phyloP scores from a whole-genome alignment of 2,113 vertebrate genomes.

The Pelvicachromis taeniatus region DNA sequence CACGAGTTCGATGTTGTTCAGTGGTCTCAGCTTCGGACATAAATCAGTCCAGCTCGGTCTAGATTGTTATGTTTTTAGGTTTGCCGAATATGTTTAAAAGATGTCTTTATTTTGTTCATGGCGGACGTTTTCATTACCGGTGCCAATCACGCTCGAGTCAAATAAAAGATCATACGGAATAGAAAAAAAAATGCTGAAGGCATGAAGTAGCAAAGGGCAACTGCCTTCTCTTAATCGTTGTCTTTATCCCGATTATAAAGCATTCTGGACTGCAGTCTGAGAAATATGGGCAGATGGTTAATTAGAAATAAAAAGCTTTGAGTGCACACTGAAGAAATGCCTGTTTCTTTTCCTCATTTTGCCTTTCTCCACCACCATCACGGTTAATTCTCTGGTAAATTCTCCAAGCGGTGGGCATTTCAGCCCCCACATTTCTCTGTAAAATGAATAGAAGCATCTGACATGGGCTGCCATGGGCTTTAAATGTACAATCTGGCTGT shows the following conservation, averaged over 20 bases:
- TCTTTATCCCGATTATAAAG: conserved; percentile 47
- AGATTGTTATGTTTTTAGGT: neutral
- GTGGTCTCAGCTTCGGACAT: neutral
- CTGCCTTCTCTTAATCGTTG: conserved; percentile 30
- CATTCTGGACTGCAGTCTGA: conserved; percentile 42
- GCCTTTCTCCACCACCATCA: conserved; percentile 33
- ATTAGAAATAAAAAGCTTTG: conserved; percentile 59
- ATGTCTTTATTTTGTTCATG: neutral
- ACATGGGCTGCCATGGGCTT: conserved; percentile 51
- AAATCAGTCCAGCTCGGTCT: neutral
- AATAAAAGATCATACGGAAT: neutral
- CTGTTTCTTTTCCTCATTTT: conserved; percentile 4
- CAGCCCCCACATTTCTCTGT: conserved; percentile 40
- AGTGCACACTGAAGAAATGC: conserved; percentile 44
- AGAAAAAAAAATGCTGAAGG: neutral
- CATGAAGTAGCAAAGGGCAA: neutral
- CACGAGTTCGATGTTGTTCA: neutral
- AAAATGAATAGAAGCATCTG: conserved; percentile 43
- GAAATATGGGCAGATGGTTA: conserved; percentile 55
- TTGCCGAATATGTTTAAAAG: neutral
- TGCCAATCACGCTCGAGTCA: neutral
- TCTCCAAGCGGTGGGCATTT: conserved; percentile 26
- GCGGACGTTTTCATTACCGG: neutral
- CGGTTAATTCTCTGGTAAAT: conserved; percentile 26
- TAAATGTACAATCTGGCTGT: conserved; percentile 55